Evolutionary conservation across 2,888 invertebrate genomes (phyloP).

Genomic region (Macrophya alboannulata): DNA sequence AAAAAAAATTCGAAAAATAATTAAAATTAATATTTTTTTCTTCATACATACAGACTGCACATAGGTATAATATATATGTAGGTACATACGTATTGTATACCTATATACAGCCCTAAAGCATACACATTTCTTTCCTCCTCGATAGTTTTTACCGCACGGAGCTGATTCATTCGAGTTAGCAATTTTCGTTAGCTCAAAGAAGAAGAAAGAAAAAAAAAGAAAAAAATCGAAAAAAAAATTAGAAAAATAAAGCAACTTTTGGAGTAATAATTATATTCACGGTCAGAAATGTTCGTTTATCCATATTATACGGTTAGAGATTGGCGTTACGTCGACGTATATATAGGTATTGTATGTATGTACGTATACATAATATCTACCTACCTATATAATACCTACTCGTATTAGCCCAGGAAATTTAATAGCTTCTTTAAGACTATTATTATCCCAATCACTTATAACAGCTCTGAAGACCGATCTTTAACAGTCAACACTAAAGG

Average conservation of each 20-base stretch:
- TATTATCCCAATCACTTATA: constrained; percentile 51
- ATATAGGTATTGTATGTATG: neutral
- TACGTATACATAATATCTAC: no score
- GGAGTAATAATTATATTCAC: neutral
- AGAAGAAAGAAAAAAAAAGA: neutral
- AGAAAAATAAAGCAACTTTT: neutral
- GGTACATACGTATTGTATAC: neutral
- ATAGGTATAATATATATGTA: neutral
- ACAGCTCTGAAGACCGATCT: constrained; percentile 39
- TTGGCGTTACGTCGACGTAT: neutral
- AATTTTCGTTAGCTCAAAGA: neutral
- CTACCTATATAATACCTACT: neutral
- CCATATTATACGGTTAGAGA: neutral
- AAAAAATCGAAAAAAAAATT: neutral
- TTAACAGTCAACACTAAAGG: constrained; percentile 7
- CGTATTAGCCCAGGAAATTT: constrained; percentile 40
- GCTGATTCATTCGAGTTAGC: neutral
- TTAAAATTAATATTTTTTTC: no score
- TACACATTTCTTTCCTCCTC: neutral
- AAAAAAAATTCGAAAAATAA: neutral
- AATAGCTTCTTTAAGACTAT: constrained; percentile 50
- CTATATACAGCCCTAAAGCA: neutral
- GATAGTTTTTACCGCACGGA: neutral
- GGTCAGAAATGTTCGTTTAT: constrained; percentile 37
- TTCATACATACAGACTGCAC: no score